These are phyloP conservation scores for Prinia subflava DNA, from an alignment of 2,113 vertebrate species.

Conservation along the genomic window DNA sequence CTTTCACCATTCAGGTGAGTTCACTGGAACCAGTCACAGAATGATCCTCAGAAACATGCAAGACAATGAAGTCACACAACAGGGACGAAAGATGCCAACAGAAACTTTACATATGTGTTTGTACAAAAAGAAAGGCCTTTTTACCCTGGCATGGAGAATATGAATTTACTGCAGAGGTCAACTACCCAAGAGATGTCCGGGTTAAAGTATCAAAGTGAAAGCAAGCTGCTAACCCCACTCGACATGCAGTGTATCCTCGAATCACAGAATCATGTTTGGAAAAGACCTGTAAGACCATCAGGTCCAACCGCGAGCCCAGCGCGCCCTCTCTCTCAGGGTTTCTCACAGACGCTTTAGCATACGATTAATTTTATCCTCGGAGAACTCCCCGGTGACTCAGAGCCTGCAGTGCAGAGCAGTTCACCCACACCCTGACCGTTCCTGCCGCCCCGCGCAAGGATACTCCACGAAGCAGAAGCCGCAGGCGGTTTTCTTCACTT, in stretches of 20 bases:
- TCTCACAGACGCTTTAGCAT: not conserved
- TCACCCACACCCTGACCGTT: not conserved
- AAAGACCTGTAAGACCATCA: not conserved
- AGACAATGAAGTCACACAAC: rapidly evolving
- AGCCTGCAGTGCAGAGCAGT: not conserved
- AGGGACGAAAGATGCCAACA: not conserved
- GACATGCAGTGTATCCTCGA: rapidly evolving
- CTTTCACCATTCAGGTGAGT: not conserved
- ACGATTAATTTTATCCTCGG: rapidly evolving
- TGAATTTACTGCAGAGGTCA: not conserved
- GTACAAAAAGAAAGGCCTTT: not conserved
- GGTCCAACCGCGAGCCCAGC: not conserved
- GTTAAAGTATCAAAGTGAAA: not conserved
- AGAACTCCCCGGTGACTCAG: not conserved
- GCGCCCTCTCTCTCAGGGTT: not conserved
- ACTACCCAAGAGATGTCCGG: rapidly evolving
- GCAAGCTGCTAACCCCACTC: rapidly evolving
- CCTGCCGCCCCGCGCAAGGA: conserved; percentile 66
- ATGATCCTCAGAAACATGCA: rapidly evolving
- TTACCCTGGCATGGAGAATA: rapidly evolving
- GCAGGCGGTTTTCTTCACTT: conserved; percentile 87
- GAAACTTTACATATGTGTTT: rapidly evolving
- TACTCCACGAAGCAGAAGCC: conserved; percentile 92
- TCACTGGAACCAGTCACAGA: not conserved
- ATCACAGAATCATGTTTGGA: not conserved